Conservation (phyloP, 2,113 vertebrate species). For the Onychostoma macrolepis region DNA sequence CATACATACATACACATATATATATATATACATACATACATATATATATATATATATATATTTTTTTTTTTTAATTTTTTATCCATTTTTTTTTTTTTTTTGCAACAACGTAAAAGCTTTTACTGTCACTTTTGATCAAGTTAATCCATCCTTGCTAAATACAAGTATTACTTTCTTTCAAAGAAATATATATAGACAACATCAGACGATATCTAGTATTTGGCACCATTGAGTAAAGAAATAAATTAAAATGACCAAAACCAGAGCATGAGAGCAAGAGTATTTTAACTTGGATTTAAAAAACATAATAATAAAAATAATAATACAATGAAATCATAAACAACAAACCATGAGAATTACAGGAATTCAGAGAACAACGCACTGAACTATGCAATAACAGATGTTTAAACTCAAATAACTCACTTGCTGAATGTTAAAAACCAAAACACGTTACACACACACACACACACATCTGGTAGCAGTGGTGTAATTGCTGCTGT, state of each 20-base stretch:
- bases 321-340: neutral
- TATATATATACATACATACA: no score
- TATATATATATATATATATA: no score
- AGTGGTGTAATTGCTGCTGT: slow-evolving; percentile 36
- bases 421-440: neutral
- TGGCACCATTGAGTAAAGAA: neutral
- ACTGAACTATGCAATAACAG: neutral
- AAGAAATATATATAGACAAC: neutral
- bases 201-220: neutral
- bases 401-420: neutral
- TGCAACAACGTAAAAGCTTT: no score
- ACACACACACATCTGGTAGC: slow-evolving; percentile 28
- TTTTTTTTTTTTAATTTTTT: no score
- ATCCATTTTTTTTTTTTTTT: no score
- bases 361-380: neutral
- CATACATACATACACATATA: no score
- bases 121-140: no score
- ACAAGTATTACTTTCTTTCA: neutral
- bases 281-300: neutral
- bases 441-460: neutral
- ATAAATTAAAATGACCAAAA: neutral
- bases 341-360: neutral
- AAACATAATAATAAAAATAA: no score
- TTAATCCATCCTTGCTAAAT: neutral
- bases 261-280: neutral